Percentiles rank a stretch among this genome's conserved stretches.
Evolutionary conservation across 1,140 invertebrate genomes (phyloP).

Genomic region (Zaprionus davidi): DNA sequence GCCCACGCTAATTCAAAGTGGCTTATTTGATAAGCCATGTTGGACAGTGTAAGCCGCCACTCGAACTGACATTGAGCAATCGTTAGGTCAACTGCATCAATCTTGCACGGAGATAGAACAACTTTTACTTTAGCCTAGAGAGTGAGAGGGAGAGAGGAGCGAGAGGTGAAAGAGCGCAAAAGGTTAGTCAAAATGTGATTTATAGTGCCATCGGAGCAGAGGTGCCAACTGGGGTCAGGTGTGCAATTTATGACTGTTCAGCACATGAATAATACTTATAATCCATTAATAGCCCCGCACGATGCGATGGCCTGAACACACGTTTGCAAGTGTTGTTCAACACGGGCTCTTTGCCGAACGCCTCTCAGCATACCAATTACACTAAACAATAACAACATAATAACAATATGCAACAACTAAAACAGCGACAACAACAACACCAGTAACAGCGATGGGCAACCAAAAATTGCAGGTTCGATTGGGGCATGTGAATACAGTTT

Average conservation of each 20-base stretch:
- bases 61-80: conserved; percentile 57
- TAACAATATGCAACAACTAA: conserved; percentile 36
- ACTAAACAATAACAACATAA: conserved; percentile 40
- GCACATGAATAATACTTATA: conserved; percentile 41
- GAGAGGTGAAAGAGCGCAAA: not conserved
- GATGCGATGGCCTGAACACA: conserved; percentile 16
- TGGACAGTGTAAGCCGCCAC: not conserved
- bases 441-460: conserved; percentile 51
- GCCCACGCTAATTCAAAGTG: not conserved
- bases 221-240: conserved; percentile 50
- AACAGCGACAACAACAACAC: conserved; percentile 15
- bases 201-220: not conserved
- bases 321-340: conserved; percentile 38
- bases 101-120: conserved; percentile 10
- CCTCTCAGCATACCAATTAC: conserved; percentile 72
- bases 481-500: conserved; percentile 38
- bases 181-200: conserved; percentile 4
- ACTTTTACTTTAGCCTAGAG: conserved; percentile 36
- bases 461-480: conserved; percentile 57
- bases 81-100: conserved; percentile 33
- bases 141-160: not conserved
- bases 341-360: conserved; percentile 51
- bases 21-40: not conserved
- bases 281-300: conserved; percentile 64
- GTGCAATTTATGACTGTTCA: conserved; percentile 44